Conservation (phyloP, 2,888 invertebrate genomes). For the Zelleria hepariella region DNA sequence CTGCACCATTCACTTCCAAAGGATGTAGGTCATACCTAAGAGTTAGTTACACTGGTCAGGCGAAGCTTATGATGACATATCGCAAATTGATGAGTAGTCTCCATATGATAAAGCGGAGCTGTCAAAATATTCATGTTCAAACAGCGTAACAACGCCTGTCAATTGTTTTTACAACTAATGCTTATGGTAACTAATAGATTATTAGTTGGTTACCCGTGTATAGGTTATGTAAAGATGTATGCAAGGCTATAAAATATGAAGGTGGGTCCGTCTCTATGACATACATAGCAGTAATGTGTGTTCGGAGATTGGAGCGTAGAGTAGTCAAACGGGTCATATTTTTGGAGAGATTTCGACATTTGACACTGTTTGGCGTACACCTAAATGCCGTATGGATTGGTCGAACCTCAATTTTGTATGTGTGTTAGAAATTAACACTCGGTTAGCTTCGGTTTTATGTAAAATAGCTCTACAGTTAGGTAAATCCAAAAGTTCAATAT, state of each 20-base stretch:
- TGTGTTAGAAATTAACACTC: neutral
- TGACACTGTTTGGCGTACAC: neutral
- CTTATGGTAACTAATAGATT: neutral
- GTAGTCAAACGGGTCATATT: neutral
- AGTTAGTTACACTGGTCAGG: neutral
- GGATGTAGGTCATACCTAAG: neutral
- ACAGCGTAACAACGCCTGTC: neutral
- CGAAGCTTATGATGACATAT: neutral
- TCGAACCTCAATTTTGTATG: neutral
- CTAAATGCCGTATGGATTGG: neutral
- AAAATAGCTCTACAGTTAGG: neutral
- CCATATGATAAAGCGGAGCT: neutral
- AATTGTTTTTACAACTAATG: neutral
- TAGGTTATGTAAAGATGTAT: neutral
- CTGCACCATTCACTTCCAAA: neutral
- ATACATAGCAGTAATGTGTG: neutral
- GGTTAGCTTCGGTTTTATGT: neutral
- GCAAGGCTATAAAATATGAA: neutral
- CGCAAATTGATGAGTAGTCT: neutral
- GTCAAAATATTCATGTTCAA: neutral
- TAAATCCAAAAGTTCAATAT: neutral
- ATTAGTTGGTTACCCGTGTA: neutral
- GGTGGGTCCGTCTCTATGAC: neutral
- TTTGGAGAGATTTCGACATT: neutral
- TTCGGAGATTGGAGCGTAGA: neutral